These are phyloP conservation scores for Tromatobia lineatoria DNA, from an alignment of 2,888 invertebrate genomes.

Conservation along the genomic window DNA sequence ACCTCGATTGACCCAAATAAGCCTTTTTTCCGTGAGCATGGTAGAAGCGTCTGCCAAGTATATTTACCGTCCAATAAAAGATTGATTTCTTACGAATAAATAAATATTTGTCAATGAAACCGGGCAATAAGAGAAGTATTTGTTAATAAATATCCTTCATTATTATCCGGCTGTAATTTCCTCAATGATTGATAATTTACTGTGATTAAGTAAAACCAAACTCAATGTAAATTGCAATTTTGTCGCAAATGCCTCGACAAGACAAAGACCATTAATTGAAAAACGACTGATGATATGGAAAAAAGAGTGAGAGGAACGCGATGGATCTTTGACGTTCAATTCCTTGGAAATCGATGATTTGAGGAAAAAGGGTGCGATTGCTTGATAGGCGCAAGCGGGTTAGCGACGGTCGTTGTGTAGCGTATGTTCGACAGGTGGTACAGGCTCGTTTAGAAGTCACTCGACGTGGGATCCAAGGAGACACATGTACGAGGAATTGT, in stretches of 20 bases:
- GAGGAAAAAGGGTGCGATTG: slow-evolving; percentile 58
- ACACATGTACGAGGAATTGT: slow-evolving; percentile 96
- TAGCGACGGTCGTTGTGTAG: slow-evolving; percentile 82
- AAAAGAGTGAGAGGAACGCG: slow-evolving; percentile 6
- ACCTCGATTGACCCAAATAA: too few relatives aligned
- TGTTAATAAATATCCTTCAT: neutral
- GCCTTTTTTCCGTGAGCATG: too few relatives aligned
- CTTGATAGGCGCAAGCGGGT: slow-evolving; percentile 82
- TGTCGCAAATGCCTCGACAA: neutral
- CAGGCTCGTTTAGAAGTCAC: slow-evolving; percentile 87
- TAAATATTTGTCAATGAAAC: too few relatives aligned
- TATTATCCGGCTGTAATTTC: neutral
- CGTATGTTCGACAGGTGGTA: slow-evolving; percentile 84
- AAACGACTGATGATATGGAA: neutral
- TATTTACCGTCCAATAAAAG: too few relatives aligned
- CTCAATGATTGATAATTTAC: neutral
- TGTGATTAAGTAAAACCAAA: neutral
- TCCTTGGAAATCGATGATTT: slow-evolving; percentile 35
- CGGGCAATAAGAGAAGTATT: too few relatives aligned
- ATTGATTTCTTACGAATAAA: too few relatives aligned
- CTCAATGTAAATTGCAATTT: neutral
- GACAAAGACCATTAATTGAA: neutral
- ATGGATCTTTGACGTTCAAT: neutral
- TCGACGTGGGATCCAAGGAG: slow-evolving; percentile 96
- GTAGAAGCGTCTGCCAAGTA: too few relatives aligned